These are phyloP conservation scores for Petromus typicus DNA, from an alignment of 2,113 vertebrate species.

Conservation along the genomic window DNA sequence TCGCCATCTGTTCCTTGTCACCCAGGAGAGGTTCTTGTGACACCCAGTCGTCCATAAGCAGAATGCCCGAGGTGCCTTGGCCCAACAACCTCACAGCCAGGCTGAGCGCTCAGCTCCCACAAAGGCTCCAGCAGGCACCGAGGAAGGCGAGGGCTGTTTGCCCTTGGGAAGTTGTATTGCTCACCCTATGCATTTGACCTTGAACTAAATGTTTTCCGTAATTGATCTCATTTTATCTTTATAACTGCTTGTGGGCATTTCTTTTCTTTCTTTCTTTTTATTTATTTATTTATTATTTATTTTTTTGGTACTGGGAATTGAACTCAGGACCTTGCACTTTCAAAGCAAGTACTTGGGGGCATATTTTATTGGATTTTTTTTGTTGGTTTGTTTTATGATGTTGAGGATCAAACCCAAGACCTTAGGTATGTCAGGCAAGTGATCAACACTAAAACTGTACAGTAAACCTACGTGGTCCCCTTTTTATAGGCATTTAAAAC, in stretches of 20 bases:
- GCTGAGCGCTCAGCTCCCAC: neutral
- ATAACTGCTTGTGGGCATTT: neutral
- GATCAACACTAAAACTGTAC: neutral
- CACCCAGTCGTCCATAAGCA: neutral
- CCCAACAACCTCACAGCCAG: neutral
- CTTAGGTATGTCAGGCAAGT: neutral
- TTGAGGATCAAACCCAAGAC: neutral
- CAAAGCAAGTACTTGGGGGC: neutral
- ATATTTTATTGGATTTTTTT: neutral
- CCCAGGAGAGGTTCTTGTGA: neutral
- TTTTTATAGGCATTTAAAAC: neutral
- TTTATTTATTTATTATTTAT: too few relatives aligned
- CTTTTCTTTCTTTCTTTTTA: too few relatives aligned
- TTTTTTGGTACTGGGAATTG: too few relatives aligned
- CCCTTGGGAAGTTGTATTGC: neutral
- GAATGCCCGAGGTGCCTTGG: neutral
- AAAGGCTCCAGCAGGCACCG: neutral
- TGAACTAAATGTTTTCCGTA: neutral
- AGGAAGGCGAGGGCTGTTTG: neutral
- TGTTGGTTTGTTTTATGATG: neutral
- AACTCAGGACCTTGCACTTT: too few relatives aligned
- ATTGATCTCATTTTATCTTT: neutral
- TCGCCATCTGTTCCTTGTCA: neutral
- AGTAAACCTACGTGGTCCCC: neutral
- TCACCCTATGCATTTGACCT: neutral